Base-by-base conservation (phyloP, 1,140 invertebrate species). In the Ceratina calcarata region DNA sequence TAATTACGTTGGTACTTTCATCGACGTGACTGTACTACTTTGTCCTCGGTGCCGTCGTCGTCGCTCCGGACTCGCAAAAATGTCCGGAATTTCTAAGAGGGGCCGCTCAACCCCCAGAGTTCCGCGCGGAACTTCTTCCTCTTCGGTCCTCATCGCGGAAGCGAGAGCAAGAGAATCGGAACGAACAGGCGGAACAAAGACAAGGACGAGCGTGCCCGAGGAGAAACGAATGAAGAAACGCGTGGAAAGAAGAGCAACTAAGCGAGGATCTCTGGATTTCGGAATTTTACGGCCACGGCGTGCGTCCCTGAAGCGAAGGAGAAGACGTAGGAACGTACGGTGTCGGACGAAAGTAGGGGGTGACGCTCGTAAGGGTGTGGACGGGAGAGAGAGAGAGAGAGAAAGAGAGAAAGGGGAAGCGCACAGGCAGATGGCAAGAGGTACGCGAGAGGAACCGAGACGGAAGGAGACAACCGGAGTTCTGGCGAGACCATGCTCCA, bases 211-310 rank as follows among this genome's bases (percentile, higher is more conserved):
- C 37, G 37, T 10, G 37, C 37, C 37, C 37, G 37, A 45, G 78
- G 65, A 62, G 58, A 65, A 16, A 24, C 15, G 62, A 24, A 78
- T 18, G 68, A 72, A 65, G 67, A 64, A 67, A 62, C 49, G 75
- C 32, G 20, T 13, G n/a, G 18, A 69, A 72, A 84, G 74, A 71
- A 75, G 66, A 65, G 58, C 45, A 51, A 60, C 27, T n/a, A 58
- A 68, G 78, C 72, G 60, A 78, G 72, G 68, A 80, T 67, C 76
- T 79, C 82, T 77, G 81, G 85, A 86, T 86, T 86, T 86, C 78
- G 81, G 84, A 86, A 86, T 86, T 86, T 86, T 86, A 86, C 81
- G 82, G 58, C 64, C 45, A 83, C 81, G 72, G 64, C 84, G 81
- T 86, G 85, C 85, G 85, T 86, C 84, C 85, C 85, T 86, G 80